Base-by-base conservation (phyloP, 2,113 vertebrate genomes). In the Cromileptes altivelis region DNA sequence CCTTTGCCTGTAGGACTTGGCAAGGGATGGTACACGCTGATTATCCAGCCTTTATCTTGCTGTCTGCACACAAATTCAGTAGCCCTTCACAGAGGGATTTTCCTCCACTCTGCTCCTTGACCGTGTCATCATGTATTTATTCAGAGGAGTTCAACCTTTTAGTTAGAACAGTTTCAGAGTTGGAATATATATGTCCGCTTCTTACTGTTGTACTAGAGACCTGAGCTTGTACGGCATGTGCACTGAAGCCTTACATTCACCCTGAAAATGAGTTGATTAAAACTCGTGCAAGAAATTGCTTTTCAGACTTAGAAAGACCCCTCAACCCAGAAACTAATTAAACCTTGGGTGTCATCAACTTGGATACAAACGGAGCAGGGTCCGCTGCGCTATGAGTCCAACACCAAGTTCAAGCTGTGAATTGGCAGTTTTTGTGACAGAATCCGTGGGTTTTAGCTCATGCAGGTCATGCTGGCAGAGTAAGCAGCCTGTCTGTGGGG, bases 271-370 rank as follows among this genome's bases (percentile, higher is more conserved):
- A 60, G 8, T 62, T 62, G 53, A 80, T 53, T 76, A 69, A 71
- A 79, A 56, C 23, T 25, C 49, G 30, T 40, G 30, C 0, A n/a
- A 40, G 37, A 7, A 75, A 55, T 52, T 52, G 11, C 1, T 30
- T 65, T 78, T 85, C 27, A 57, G 19, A 55, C 47, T 47, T 27
- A 25, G 40, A 37, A 19, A 80, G 58, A 40, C 58, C 18, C 15
- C 3, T 45, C 61, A 56, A 49, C 13, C 17, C 47, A 42, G 42
- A 58, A 58, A 61, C 49, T 33, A 75, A 84, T 85, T 63, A 64
- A 78, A 75, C 1, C 57, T 74, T 19, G 0, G 7, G 27, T 77
- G 53, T 63, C 49, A 42, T 71, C 52, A 53, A 60, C 11, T 61
- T 62, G 25, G 23, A 25, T 74, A 30, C 21, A 12, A 27, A 58